Conservation (phyloP, 2,888 invertebrate species). For the Thera obeliscata region DNA sequence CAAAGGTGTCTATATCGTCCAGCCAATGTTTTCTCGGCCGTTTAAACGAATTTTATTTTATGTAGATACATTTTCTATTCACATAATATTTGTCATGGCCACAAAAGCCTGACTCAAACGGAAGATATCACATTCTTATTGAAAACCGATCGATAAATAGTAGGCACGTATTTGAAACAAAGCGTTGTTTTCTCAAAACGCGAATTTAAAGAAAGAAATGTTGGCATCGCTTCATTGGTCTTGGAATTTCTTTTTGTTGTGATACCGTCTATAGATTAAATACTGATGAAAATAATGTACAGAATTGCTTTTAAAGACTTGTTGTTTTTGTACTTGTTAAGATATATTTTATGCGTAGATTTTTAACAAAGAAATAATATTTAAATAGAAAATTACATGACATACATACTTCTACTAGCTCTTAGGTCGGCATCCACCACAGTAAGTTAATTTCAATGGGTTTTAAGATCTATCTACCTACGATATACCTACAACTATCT, state of each 20-base stretch:
- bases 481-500: no score
- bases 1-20: no score
- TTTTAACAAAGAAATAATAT: no score
- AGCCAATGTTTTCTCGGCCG: no score
- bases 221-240: not conserved
- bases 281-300: not conserved
- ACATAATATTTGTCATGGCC: not conserved
- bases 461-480: no score
- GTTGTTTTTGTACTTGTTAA: not conserved
- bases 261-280: conserved; percentile 3
- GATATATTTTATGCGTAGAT: no score
- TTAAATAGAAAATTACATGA: no score
- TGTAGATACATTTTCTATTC: no score
- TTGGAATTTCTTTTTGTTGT: conserved; percentile 2
- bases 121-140: not conserved
- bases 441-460: no score
- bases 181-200: not conserved
- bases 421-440: no score
- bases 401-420: no score
- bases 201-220: not conserved
- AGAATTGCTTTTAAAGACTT: not conserved
- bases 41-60: no score
- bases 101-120: not conserved
- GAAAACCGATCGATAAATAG: not conserved
- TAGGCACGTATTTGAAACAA: not conserved